phyloP scores from a whole-genome alignment of 2,113 vertebrate genomes.

The Archilochus colubris region DNA sequence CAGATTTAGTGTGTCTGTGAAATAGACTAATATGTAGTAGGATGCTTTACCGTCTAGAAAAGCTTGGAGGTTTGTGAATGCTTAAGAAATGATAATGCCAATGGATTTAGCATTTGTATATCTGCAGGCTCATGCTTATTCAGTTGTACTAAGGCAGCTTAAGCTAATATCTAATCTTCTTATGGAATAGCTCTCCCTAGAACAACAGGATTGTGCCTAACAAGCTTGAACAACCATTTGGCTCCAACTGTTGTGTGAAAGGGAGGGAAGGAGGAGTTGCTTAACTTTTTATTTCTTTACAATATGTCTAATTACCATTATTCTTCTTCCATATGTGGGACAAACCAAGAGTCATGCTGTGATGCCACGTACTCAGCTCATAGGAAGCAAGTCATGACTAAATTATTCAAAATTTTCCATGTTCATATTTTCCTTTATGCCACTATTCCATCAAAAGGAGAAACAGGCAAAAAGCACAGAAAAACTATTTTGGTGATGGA shows the following conservation, averaged over 20 bases:
- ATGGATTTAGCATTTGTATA: constrained; percentile 70
- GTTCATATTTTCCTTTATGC: background rate
- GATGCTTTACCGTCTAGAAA: constrained; percentile 60
- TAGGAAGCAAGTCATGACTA: background rate
- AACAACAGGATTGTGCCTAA: constrained; percentile 55
- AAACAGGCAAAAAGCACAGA: background rate
- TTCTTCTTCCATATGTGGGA: background rate
- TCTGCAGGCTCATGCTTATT: constrained; percentile 70
- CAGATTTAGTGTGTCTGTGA: constrained; percentile 42
- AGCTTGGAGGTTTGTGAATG: constrained; percentile 59
- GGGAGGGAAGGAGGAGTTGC: background rate
- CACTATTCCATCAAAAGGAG: background rate
- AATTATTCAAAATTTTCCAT: background rate
- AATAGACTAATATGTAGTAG: constrained; percentile 26
- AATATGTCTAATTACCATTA: background rate
- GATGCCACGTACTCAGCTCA: background rate
- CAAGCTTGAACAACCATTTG: constrained; percentile 33
- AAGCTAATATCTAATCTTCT: constrained; percentile 75
- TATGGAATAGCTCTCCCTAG: constrained; percentile 60
- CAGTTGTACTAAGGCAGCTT: constrained; percentile 70
- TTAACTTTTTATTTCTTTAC: background rate
- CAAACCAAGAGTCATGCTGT: background rate
- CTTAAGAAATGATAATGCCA: constrained; percentile 72
- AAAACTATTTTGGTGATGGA: background rate
- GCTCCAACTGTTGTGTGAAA: background rate